Evolutionary conservation across 2,797 vertebrate genomes (phyloP), one percentile per base, ranked within the genome.

Genomic region (Novumbra hubbsi): DNA sequence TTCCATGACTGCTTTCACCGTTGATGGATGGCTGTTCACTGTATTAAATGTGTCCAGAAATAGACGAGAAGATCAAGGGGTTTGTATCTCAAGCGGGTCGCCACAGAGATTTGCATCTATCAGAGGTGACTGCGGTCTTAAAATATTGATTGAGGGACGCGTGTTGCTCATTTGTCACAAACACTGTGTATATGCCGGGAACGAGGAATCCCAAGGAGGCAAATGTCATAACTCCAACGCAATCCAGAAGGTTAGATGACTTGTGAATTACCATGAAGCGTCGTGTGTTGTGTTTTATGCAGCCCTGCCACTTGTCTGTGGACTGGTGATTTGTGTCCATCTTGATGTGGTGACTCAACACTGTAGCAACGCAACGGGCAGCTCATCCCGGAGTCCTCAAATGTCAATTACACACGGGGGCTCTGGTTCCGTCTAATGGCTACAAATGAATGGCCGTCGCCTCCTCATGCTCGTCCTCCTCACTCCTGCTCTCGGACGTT

Each of bases 381-480:
- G 52, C 49, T 48, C 21, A 52, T 27, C 75, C 67, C 34, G 72
- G 78, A 79, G 83, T 77, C 70, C 73, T 77, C 68, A 78, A 76
- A 78, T 80, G 78, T 77, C 76, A 80, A 78, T 80, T 74, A 80
- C 72, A 72, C 75, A 75, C 71, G 68, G 76, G 62, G 70, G 55
- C 80, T 80, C 66, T 52, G 76, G 72, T 73, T 79, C 72, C 74
- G 78, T 81, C 78, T 78, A 81, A 74, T 68, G 63, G 55, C 73
- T 68, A 70, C 72, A 76, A 74, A 81, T 50, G 79, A 75, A 76
- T 73, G 80, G 78, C 63, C 67, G 70, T 73, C 68, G 52, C 60
- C 30, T 57, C 30, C 45, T 27, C 34, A 0, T 38, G 4, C 72
- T 48, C 72, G 6, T 11, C 32, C 71, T 67, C 65, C 63, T 66